Conservation (phyloP, 1,140 invertebrate species). For the Microplitis mediator region DNA sequence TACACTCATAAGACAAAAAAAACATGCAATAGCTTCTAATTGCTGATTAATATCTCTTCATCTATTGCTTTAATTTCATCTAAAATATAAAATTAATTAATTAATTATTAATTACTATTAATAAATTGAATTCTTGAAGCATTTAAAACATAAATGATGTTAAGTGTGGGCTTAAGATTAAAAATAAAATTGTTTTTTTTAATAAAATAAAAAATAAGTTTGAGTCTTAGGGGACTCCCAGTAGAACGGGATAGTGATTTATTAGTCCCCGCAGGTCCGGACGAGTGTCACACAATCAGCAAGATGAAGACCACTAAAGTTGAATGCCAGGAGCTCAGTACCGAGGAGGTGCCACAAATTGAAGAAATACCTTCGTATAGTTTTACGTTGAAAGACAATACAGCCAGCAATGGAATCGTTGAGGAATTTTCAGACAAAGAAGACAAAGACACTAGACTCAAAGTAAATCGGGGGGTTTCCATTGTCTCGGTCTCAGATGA, state of each 20-base stretch:
- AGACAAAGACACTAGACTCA: slow-evolving; percentile 57
- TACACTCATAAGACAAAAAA: not conserved
- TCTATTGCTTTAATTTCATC: not conserved
- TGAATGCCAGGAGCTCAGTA: slow-evolving; percentile 63
- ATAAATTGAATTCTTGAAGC: not conserved
- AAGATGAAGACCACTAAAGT: slow-evolving; percentile 69
- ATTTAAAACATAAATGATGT: not conserved
- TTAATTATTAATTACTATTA: slow-evolving; percentile 11
- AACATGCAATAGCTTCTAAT: slow-evolving; percentile 1
- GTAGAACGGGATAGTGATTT: slow-evolving; percentile 31
- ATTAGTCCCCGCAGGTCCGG: slow-evolving; percentile 64
- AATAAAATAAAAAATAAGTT: not conserved
- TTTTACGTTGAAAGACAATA: slow-evolving; percentile 55
- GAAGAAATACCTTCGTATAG: slow-evolving; percentile 69
- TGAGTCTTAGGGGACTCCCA: slow-evolving; percentile 1
- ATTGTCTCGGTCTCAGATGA: slow-evolving; percentile 72
- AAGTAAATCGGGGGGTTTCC: slow-evolving; percentile 65
- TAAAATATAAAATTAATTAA: not conserved
- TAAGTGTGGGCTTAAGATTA: not conserved
- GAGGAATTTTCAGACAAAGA: slow-evolving; percentile 67
- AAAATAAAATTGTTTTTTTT: not conserved
- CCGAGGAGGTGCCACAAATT: slow-evolving; percentile 63
- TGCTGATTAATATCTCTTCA: slow-evolving; percentile 14
- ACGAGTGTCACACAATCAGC: slow-evolving; percentile 69
- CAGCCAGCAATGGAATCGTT: slow-evolving; percentile 58